Conservation (phyloP, 2,797 vertebrate genomes). For the Micropoecilia bifurca region DNA sequence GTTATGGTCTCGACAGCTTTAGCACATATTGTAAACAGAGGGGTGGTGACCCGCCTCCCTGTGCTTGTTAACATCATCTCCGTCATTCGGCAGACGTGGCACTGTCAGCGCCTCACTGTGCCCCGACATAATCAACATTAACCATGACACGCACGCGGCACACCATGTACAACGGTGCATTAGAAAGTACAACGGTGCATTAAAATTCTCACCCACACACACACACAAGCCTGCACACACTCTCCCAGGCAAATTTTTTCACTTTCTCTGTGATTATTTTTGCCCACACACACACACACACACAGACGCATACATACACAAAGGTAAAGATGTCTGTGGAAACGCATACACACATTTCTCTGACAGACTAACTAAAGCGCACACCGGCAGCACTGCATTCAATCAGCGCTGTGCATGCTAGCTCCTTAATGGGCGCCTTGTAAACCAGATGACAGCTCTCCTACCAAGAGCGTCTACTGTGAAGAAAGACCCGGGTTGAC, state of each 20-base stretch:
- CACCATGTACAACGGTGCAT: slow-evolving; percentile 21
- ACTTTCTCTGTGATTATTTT: slow-evolving; percentile 12
- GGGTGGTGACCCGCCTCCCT: slow-evolving; percentile 81
- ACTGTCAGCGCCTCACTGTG: slow-evolving; percentile 84
- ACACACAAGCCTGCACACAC: slow-evolving; percentile 17
- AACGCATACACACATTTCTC: slow-evolving; percentile 25
- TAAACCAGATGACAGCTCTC: slow-evolving; percentile 81
- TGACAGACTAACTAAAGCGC: slow-evolving; percentile 19
- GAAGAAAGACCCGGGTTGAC: slow-evolving; percentile 69
- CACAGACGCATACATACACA: slow-evolving; percentile 15
- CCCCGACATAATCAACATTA: slow-evolving; percentile 84
- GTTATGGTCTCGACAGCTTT: slow-evolving; percentile 81
- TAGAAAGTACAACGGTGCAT: slow-evolving; percentile 31
- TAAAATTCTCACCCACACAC: slow-evolving; percentile 42
- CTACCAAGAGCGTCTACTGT: slow-evolving; percentile 63
- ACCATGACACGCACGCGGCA: slow-evolving; percentile 75
- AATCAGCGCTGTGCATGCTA: slow-evolving; percentile 86
- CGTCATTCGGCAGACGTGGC: slow-evolving; percentile 82
- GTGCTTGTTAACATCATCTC: slow-evolving; percentile 88
- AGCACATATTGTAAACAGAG: slow-evolving; percentile 86
- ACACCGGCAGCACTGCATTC: slow-evolving; percentile 58
- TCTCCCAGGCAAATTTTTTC: slow-evolving; percentile 31
- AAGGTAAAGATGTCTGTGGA: slow-evolving; percentile 6
- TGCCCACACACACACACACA: slow-evolving; percentile 15
- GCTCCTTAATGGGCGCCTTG: slow-evolving; percentile 82